A percentile compares a stretch with the other conserved stretches of the same genome.
These are phyloP conservation scores for Odontocerum albicorne DNA, from an alignment of 2,888 invertebrate species.

Conservation along the genomic window DNA sequence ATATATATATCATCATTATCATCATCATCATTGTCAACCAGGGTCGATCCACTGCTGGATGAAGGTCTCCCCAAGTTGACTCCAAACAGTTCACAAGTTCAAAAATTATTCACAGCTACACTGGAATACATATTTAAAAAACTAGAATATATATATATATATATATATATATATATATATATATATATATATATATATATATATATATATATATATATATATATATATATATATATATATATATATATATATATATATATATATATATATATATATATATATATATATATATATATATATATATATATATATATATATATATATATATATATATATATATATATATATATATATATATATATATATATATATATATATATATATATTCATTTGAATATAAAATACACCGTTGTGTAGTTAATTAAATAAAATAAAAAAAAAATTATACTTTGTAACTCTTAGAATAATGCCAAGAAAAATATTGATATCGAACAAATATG, in stretches of 20 bases:
- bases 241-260: not conserved
- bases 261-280: not conserved
- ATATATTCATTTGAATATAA: slow-evolving; percentile 1
- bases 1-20: too few relatives aligned
- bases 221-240: slow-evolving; percentile 1
- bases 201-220: not conserved
- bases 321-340: not conserved
- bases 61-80: too few relatives aligned
- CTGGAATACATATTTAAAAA: too few relatives aligned
- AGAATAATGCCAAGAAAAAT: too few relatives aligned
- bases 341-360: not conserved
- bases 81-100: too few relatives aligned
- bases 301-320: not conserved
- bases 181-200: not conserved
- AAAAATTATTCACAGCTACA: not conserved
- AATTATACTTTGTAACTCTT: too few relatives aligned
- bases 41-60: too few relatives aligned
- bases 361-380: slow-evolving; percentile 2
- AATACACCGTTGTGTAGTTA: too few relatives aligned
- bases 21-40: too few relatives aligned
- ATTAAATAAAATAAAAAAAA: too few relatives aligned
- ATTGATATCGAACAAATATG: too few relatives aligned
- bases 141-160: not conserved
- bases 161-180: not conserved
- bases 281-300: not conserved